Percentiles rank a stretch among this genome's conserved stretches.
phyloP scores from a whole-genome alignment of 1,140 invertebrate genomes.

The Drosophila nebulosa region DNA sequence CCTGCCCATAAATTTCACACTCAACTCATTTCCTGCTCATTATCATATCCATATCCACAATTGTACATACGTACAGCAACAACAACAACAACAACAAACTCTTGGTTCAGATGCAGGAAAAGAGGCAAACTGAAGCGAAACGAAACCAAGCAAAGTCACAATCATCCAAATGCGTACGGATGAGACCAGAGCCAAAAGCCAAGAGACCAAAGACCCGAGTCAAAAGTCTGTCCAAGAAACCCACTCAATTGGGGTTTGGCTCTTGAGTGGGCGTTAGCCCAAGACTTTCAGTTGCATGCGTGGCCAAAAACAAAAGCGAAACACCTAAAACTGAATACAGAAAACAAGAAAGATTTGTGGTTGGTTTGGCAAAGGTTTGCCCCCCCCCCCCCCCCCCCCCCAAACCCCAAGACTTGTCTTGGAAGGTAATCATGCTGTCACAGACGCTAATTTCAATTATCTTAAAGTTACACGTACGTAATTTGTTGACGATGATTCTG shows the following conservation, averaged over 20 bases:
- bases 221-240: slow-evolving; percentile 62
- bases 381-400: slow-evolving; percentile 8
- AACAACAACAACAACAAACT: background rate
- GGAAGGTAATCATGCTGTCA: slow-evolving; percentile 73
- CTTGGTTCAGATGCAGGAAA: background rate
- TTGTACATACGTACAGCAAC: slow-evolving; percentile 29
- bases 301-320: slow-evolving; percentile 4
- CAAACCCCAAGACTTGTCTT: slow-evolving; percentile 40
- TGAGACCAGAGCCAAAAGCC: background rate
- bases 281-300: slow-evolving; percentile 28
- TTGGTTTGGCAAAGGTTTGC: slow-evolving; percentile 29
- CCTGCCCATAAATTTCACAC: slow-evolving; percentile 75
- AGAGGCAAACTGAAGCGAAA: background rate
- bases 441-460: slow-evolving; percentile 77
- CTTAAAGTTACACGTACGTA: slow-evolving; percentile 64
- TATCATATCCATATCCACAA: slow-evolving; percentile 65
- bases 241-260: slow-evolving; percentile 73
- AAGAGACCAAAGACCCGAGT: slow-evolving; percentile 23
- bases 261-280: slow-evolving; percentile 54
- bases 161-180: slow-evolving; percentile 3
- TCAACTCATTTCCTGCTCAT: slow-evolving; percentile 77
- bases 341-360: slow-evolving; percentile 51
- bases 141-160: slow-evolving; percentile 15
- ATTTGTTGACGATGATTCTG: slow-evolving; percentile 51
- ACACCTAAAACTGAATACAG: background rate